Evolutionary conservation across 2,888 invertebrate species (phyloP).

Genomic region (Chouioia cunea): DNA sequence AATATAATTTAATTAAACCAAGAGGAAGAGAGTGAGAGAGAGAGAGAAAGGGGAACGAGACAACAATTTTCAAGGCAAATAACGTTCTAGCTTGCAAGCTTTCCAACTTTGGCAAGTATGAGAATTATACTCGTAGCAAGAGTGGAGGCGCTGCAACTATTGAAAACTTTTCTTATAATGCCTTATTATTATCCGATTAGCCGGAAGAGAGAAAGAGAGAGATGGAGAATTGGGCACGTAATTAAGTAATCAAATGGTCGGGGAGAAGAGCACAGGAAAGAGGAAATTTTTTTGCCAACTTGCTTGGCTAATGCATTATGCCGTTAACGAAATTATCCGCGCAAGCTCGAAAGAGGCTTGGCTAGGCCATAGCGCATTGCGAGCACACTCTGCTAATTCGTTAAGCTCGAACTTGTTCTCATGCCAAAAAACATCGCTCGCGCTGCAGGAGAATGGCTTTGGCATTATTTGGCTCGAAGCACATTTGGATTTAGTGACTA

Average conservation of each 20-base stretch:
- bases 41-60: too few relatives aligned
- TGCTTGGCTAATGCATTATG: too few relatives aligned
- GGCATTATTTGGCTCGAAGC: constrained; percentile 24
- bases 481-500: constrained; percentile 24
- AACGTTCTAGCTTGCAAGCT: too few relatives aligned
- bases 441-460: constrained; percentile 12
- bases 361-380: too few relatives aligned
- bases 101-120: constrained; percentile 1
- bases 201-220: background rate
- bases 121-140: constrained; percentile 4
- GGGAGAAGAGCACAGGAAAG: background rate
- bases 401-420: too few relatives aligned
- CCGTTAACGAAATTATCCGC: too few relatives aligned
- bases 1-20: too few relatives aligned
- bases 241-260: constrained; percentile 29
- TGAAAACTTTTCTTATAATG: constrained; percentile 38
- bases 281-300: background rate
- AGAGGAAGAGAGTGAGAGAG: too few relatives aligned
- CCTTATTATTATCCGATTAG: constrained; percentile 22
- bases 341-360: too few relatives aligned
- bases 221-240: constrained; percentile 4
- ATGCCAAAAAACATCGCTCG: too few relatives aligned
- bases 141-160: constrained; percentile 9
- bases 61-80: too few relatives aligned
- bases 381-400: too few relatives aligned